Base-by-base conservation (phyloP, 23 tunicate genomes). In the Corella eumyota region DNA sequence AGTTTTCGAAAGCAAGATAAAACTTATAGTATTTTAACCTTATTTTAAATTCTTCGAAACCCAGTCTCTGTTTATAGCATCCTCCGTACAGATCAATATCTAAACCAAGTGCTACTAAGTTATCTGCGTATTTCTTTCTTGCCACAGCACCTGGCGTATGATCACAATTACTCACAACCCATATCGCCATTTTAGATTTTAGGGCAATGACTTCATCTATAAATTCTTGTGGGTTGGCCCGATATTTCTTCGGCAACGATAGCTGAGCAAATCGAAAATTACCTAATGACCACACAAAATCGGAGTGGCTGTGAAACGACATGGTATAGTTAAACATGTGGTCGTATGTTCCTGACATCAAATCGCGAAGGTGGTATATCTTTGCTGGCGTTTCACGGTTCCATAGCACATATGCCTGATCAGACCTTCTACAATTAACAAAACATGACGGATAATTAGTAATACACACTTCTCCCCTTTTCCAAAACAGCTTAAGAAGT, bases 391-490 rank as follows among this genome's bases (percentile, higher is more conserved):
- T 69, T 61, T 78, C 85, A 17, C 76, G 70, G 31, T 64, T 64
- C 85, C 85, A 78, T 24, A 78, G 62, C 25, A 78, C 70, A 31
- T 69, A 78, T 34, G 62, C 66, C 60, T 78, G 85, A 15, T 78
- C 70, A 13, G 68, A 27, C 2, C 73, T 56, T 61, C 85, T 78
- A 64, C 0, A 62, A 66, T 48, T 1, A 19, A 0, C 0, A 63
- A 63, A n/a, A n/a, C n/a, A n/a, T n/a, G n/a, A n/a, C n/a, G n/a
- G n/a, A n/a, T n/a, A n/a, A n/a, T n/a, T n/a, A n/a, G n/a, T n/a
- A n/a, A n/a, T n/a, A n/a, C n/a, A n/a, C n/a, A n/a, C n/a, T n/a
- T n/a, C n/a, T n/a, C n/a, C n/a, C n/a, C n/a, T n/a, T n/a, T n/a
- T n/a, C n/a, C n/a, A n/a, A n/a, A n/a, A n/a, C n/a, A n/a, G n/a